Evolutionary conservation across 1,140 invertebrate genomes (phyloP), one percentile per base, ranked within the genome.

Genomic region (Drosophila carrolli): DNA sequence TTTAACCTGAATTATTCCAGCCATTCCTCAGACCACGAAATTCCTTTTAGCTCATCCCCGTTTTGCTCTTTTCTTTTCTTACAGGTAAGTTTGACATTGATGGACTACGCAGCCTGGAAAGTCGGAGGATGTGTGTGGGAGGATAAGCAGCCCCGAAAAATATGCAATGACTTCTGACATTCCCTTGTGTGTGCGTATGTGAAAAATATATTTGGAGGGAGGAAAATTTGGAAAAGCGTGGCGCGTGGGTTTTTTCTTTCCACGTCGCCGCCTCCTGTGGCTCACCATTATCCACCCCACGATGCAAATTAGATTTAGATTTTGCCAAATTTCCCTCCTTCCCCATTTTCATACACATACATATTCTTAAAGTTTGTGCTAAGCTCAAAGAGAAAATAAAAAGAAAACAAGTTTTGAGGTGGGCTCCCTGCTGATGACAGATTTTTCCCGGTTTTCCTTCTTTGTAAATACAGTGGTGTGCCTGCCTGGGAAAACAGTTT

Each of bases 41-140:
- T 41, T 32, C n/a, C 47, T 53, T 57, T 75, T 55, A 75, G 66
- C 71, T 57, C 51, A 44, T 40, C 57, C 37, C 50, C 19, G 35
- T 48, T 57, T 53, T 35, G 61, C 29, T 78, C 14, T 50, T 48
- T 13, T 74, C 29, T 40, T 32, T n/a, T 66, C 41, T 80, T 89
- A 13, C 84, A 89, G 84, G 84, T 89, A 84, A 89, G 84, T 89
- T 68, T 75, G 84, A 89, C 84, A 78, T 89, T 89, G 84, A 89
- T 89, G 84, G 80, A 89, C 84, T 74, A 32, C 38, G n/a, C 61
- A 29, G n/a, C 13, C 55, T 44, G 60, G 9, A 35, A 16, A 65
- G 38, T 68, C 60, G 29, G n/a, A 32, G 60, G 46, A 51, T 62
- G 29, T 27, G 23, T 53, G 27, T 32, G 58, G 35, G 35, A 7